Percentiles rank a stretch among this genome's conserved stretches.
phyloP scores from a whole-genome alignment of 2,888 invertebrate species.

The Scaptomyza reducta region DNA sequence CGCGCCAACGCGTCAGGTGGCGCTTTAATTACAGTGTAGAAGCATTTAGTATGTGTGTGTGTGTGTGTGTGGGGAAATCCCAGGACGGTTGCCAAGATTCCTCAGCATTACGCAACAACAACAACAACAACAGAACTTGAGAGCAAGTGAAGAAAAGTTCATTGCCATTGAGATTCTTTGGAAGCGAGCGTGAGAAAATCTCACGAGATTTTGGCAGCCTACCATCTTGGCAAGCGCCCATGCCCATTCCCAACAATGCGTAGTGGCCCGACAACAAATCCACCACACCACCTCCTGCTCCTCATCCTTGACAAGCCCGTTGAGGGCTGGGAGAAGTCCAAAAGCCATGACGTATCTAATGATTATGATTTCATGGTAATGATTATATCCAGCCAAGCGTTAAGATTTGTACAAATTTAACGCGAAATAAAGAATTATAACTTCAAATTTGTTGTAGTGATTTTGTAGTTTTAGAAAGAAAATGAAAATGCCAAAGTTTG shows the following conservation, averaged over 20 bases:
- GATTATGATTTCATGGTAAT: background rate
- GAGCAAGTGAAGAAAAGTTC: constrained; percentile 60
- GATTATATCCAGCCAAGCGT: background rate
- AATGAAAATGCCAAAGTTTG: constrained; percentile 6
- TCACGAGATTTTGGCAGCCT: constrained; percentile 70
- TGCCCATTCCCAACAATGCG: constrained; percentile 51
- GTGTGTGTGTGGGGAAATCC: constrained; percentile 61
- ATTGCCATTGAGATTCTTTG: constrained; percentile 71
- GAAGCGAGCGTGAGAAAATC: constrained; percentile 73
- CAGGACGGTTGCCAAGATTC: constrained; percentile 70
- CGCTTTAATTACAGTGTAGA: constrained; percentile 68
- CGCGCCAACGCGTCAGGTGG: constrained; percentile 70
- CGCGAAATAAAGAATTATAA: background rate
- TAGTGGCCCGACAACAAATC: constrained; percentile 25
- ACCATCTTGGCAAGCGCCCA: constrained; percentile 73
- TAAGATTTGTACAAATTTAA: background rate
- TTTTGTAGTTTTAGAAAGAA: too few relatives aligned
- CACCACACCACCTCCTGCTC: background rate
- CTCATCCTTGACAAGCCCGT: constrained; percentile 7
- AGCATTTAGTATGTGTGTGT: constrained; percentile 15
- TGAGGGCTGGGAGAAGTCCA: constrained; percentile 31
- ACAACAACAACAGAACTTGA: constrained; percentile 49
- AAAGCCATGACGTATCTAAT: constrained; percentile 37
- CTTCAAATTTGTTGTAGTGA: background rate
- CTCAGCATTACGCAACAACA: constrained; percentile 62